These are phyloP conservation scores for Grapholita molesta DNA, from an alignment of 1,140 invertebrate species.

Conservation along the genomic window DNA sequence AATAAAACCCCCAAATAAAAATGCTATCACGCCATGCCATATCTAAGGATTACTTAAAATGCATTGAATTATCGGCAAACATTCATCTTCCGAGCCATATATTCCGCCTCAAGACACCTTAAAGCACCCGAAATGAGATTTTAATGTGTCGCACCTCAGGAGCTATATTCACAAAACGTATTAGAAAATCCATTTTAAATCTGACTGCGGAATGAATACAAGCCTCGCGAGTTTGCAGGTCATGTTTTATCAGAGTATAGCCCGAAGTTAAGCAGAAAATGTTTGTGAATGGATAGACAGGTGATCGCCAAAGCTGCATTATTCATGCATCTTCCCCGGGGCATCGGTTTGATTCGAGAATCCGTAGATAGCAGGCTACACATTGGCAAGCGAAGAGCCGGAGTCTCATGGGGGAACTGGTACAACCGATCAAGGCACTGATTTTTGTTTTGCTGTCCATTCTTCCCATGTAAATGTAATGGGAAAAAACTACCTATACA, in stretches of 20 bases:
- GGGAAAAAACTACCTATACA: no score
- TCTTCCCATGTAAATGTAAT: no score
- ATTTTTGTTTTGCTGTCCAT: no score
- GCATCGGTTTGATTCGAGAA: neutral
- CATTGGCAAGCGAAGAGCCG: neutral
- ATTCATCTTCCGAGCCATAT: constrained; percentile 4
- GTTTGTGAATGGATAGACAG: neutral
- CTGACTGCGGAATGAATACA: neutral
- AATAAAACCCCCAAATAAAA: neutral
- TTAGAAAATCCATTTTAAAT: neutral
- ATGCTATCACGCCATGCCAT: neutral
- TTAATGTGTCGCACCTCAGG: constrained; percentile 62
- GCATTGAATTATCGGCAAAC: neutral
- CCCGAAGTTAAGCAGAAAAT: neutral
- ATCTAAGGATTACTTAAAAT: constrained; percentile 9
- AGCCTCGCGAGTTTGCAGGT: neutral
- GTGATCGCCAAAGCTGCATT: neutral
- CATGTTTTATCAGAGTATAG: neutral
- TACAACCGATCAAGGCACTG: no score
- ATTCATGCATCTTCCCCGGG: neutral
- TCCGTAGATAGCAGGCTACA: neutral
- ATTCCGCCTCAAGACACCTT: constrained; percentile 22
- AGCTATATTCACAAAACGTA: neutral
- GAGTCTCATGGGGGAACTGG: neutral
- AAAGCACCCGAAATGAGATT: constrained; percentile 49